phyloP scores from a whole-genome alignment of 2,113 vertebrate species.

The Orthonyx spaldingii region DNA sequence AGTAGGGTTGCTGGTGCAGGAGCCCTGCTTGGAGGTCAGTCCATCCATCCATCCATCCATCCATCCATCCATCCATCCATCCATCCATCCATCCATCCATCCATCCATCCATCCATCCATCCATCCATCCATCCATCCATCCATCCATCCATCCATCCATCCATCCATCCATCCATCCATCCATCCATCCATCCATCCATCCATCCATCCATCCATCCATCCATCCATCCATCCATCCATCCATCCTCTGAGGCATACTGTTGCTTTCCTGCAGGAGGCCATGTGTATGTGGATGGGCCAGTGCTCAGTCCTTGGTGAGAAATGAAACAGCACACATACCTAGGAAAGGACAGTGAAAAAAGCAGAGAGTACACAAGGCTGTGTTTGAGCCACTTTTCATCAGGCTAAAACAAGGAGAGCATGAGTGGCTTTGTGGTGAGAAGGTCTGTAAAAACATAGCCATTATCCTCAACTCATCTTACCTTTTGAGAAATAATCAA shows the following conservation, averaged over 20 bases:
- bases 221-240: neutral
- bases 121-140: neutral
- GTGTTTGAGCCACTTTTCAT: neutral
- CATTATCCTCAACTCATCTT: slow-evolving; percentile 5
- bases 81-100: neutral
- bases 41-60: neutral
- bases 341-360: neutral
- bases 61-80: neutral
- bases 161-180: neutral
- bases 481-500: slow-evolving; percentile 27
- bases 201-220: neutral
- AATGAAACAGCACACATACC: neutral
- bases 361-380: neutral
- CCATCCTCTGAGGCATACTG: neutral
- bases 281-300: fast-evolving
- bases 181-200: neutral
- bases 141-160: neutral
- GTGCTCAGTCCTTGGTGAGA: neutral
- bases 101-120: neutral
- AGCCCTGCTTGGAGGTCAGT: neutral
- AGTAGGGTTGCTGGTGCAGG: neutral
- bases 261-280: neutral
- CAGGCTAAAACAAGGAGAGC: neutral
- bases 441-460: neutral
- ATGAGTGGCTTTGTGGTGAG: neutral